These are phyloP conservation scores for Enteromius treurensis DNA, from an alignment of 2,797 vertebrate species.

Conservation along the genomic window DNA sequence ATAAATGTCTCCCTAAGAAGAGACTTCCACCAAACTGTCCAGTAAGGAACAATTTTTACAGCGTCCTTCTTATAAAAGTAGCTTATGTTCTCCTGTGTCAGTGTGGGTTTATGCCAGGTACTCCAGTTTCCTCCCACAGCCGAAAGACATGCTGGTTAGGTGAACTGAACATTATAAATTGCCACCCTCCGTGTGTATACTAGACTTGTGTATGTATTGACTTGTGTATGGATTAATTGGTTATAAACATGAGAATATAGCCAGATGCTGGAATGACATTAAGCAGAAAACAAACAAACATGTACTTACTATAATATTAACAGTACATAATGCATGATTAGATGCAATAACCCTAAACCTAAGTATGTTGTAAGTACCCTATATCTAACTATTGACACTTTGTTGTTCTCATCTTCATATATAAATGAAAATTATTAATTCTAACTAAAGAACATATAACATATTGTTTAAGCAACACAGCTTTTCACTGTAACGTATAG, in stretches of 20 bases:
- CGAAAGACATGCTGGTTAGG: neutral
- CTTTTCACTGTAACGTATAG: too few relatives aligned
- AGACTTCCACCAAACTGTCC: neutral
- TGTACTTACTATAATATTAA: neutral
- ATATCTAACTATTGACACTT: neutral
- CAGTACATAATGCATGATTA: neutral
- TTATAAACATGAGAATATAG: neutral
- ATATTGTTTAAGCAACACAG: neutral
- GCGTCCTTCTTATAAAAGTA: neutral
- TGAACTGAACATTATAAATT: too few relatives aligned
- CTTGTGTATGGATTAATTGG: too few relatives aligned
- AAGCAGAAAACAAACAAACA: neutral
- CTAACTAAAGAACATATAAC: neutral
- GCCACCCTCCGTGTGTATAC: neutral
- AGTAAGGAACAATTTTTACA: neutral
- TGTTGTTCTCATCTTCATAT: neutral
- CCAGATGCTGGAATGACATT: neutral
- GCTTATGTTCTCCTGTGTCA: neutral
- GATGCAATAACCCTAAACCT: neutral
- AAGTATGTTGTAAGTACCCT: neutral
- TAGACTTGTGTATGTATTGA: neutral
- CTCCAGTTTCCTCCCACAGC: neutral
- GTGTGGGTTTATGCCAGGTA: neutral
- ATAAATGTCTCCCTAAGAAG: neutral
- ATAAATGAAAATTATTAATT: neutral